phyloP scores from a whole-genome alignment of 2,888 invertebrate genomes.

The Bembecia ichneumoniformis region DNA sequence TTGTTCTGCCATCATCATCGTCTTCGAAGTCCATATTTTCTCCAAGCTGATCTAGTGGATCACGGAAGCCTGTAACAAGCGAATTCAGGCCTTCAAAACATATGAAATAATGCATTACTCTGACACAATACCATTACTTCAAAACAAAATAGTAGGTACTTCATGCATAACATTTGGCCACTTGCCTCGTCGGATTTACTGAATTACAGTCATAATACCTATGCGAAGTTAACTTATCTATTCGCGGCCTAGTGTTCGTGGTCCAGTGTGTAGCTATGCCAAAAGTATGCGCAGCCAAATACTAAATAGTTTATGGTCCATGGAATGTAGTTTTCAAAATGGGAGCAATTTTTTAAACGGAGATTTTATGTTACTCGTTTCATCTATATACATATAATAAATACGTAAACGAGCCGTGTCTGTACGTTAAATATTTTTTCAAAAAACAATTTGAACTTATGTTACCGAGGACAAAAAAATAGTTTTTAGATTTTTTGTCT shows the following conservation, averaged over 20 bases:
- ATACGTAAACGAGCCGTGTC: no score
- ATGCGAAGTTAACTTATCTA: not conserved
- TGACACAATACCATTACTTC: no score
- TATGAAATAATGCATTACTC: no score
- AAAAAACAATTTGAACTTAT: no score
- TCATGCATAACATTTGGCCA: not conserved
- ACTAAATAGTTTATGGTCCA: not conserved
- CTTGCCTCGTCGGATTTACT: not conserved
- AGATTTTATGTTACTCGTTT: no score
- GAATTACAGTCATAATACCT: not conserved
- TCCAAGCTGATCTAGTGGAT: constrained; percentile 41
- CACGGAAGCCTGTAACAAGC: constrained; percentile 35
- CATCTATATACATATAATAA: no score
- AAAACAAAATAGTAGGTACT: not conserved
- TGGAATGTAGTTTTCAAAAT: not conserved
- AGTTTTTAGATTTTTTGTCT: no score
- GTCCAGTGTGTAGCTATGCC: not conserved
- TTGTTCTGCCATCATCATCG: constrained; percentile 56
- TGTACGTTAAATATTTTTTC: no score
- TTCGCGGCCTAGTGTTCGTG: not conserved
- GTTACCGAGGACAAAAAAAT: no score
- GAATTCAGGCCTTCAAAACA: no score
- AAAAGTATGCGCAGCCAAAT: not conserved
- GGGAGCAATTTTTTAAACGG: not conserved
- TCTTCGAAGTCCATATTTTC: constrained; percentile 55